Evolutionary conservation across 2,113 vertebrate genomes (phyloP).

Genomic region (Tautogolabrus adspersus): DNA sequence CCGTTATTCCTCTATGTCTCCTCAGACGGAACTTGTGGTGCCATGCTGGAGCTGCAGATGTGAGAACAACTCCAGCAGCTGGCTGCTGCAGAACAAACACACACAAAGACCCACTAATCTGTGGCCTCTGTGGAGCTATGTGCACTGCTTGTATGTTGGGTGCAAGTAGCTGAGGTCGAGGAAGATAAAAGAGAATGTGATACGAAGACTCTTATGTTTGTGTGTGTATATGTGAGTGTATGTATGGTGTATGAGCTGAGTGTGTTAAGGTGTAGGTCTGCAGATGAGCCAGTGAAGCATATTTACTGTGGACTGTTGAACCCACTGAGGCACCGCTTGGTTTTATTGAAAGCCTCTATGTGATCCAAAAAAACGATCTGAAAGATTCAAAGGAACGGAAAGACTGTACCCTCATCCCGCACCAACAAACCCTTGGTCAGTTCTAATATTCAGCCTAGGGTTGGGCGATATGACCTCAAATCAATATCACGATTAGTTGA

Average conservation of each 20-base stretch:
- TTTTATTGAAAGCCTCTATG: constrained; percentile 20
- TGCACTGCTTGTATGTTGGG: constrained; percentile 7
- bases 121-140: constrained; percentile 38
- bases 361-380: constrained; percentile 16
- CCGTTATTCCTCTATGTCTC: constrained; percentile 1
- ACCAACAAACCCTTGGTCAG: no score
- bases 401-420: constrained; percentile 15
- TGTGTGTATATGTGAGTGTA: neutral
- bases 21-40: constrained; percentile 16
- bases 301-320: constrained; percentile 9
- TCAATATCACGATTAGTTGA: no score
- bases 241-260: no score
- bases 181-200: constrained; percentile 23
- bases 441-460: no score
- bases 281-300: constrained; percentile 11
- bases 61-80: constrained; percentile 24
- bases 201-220: constrained; percentile 3
- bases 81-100: constrained; percentile 14
- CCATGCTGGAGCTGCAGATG: constrained; percentile 11
- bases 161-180: neutral
- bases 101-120: constrained; percentile 45
- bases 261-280: no score
- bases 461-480: no score
- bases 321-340: neutral
- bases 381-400: constrained; percentile 25